Base-by-base conservation (phyloP, 30 jellyfish, hydroid and myxozoan species). In the Aurelia aurita complex sp. Pacific region DNA sequence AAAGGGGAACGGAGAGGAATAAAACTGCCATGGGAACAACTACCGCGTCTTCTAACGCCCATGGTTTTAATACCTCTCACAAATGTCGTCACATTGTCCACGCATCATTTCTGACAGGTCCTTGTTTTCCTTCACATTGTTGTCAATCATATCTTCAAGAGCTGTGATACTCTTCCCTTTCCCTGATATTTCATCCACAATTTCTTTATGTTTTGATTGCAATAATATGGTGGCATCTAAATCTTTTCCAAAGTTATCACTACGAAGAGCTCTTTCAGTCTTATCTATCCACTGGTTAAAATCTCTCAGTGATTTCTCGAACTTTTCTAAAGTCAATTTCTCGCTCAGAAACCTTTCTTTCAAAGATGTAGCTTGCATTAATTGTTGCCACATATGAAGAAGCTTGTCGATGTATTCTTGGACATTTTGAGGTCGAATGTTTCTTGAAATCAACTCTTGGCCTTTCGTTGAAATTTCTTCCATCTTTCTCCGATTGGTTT, bases 201-300 rank as follows among this genome's bases (percentile, higher is more conserved):
- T 42, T 67, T 73, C 95, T 13, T 55, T 71, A 38, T 86, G 95
- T 61, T 77, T 76, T 4, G 84, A 7, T 55, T 73, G 85, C 76
- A 86, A 64, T 18, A 67, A 54, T 12, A 64, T 34, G 8, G 88
- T 69, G 3, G 59, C 15, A 7, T 86, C 75, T 71, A 86, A n/a
- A 76, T 76, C 89, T 67, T 67, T 75, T 16, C 95, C 89, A 4
- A 59, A 4, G 61, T 62, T 50, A 17, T 77, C 89, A 14, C 29
- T 54, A 18, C 19, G 76, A 18, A 86, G 18, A 2, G 33, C 3
- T 33, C 53, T 15, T 10, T 75, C 88, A 1, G 73, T 69, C 29
- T 32, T 69, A 3, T 76, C 89, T 9, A 86, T 18, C 95, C 95
- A 86, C 6, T 16, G 13, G 23, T 2, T 12, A n/a, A 86, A 7